A percentile compares a stretch with the other conserved stretches of the same genome.
Conservation (phyloP, 1,140 invertebrate genomes). For the Drosophila persimilis region DNA sequence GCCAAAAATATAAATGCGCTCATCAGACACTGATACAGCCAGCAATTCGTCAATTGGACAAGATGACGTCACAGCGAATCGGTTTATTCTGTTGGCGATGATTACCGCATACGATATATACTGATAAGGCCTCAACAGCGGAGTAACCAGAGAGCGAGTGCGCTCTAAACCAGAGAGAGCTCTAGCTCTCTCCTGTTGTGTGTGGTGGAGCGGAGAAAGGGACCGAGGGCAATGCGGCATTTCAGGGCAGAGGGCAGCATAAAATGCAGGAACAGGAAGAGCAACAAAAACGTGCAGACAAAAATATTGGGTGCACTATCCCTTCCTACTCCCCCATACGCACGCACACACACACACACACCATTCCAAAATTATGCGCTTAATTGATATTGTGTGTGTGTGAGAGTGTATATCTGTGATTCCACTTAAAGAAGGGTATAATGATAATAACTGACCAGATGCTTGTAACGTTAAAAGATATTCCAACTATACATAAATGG, state of each 20-base stretch:
- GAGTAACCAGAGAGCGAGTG: slow-evolving; percentile 15
- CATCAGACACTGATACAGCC: slow-evolving; percentile 44
- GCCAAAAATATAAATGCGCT: slow-evolving; percentile 63
- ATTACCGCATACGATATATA: slow-evolving; percentile 46
- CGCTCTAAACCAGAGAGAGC: neutral
- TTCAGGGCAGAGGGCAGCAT: slow-evolving; percentile 43
- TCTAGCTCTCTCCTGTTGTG: neutral
- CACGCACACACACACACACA: neutral
- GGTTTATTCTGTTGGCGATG: slow-evolving; percentile 28
- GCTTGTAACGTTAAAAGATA: no score
- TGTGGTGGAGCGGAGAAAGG: neutral
- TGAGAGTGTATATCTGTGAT: no score
- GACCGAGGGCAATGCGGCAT: slow-evolving; percentile 53
- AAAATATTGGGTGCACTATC: slow-evolving; percentile 6
- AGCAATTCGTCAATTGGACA: slow-evolving; percentile 49
- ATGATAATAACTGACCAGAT: no score
- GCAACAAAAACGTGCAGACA: slow-evolving; percentile 33
- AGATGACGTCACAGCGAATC: slow-evolving; percentile 55
- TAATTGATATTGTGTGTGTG: slow-evolving; percentile 47
- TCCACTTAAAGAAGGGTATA: no score
- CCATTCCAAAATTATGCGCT: slow-evolving; percentile 62
- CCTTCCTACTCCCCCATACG: neutral
- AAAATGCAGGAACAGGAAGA: slow-evolving; percentile 51
- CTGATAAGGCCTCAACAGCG: slow-evolving; percentile 53
- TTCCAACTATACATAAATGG: no score